phyloP scores from a whole-genome alignment of 2,113 vertebrate genomes.

The Pogona vitticeps region DNA sequence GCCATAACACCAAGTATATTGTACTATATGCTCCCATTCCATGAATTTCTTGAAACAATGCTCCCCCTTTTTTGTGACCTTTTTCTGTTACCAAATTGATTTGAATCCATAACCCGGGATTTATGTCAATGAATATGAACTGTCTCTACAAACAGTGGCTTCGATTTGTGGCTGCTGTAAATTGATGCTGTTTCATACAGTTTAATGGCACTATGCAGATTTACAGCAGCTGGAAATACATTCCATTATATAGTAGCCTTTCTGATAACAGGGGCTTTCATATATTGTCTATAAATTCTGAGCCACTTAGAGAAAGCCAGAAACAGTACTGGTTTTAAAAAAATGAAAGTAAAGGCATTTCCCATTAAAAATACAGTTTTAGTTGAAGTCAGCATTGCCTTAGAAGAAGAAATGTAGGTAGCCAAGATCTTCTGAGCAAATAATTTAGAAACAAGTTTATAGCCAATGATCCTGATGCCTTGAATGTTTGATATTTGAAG shows the following conservation, averaged over 20 bases:
- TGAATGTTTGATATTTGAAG: background rate
- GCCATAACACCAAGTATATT: background rate
- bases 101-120: conserved; percentile 20
- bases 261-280: conserved; percentile 19
- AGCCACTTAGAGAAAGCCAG: conserved; percentile 2
- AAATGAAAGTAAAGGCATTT: conserved; percentile 11
- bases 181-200: conserved; percentile 15
- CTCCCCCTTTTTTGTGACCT: conserved; percentile 6
- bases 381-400: background rate
- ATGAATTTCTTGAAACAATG: background rate
- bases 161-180: conserved; percentile 22
- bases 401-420: background rate
- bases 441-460: background rate
- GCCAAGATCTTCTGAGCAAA: background rate
- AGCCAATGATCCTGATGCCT: background rate
- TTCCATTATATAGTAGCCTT: conserved; percentile 22
- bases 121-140: conserved; percentile 15
- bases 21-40: background rate
- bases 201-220: conserved; percentile 32
- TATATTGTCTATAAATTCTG: conserved; percentile 21
- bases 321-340: background rate
- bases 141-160: conserved; percentile 20
- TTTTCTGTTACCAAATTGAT: conserved; percentile 7
- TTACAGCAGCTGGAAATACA: conserved; percentile 28
- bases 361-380: background rate